These are phyloP conservation scores for Pseudopleuronectes americanus DNA, from an alignment of 2,797 vertebrate genomes.

Conservation along the genomic window DNA sequence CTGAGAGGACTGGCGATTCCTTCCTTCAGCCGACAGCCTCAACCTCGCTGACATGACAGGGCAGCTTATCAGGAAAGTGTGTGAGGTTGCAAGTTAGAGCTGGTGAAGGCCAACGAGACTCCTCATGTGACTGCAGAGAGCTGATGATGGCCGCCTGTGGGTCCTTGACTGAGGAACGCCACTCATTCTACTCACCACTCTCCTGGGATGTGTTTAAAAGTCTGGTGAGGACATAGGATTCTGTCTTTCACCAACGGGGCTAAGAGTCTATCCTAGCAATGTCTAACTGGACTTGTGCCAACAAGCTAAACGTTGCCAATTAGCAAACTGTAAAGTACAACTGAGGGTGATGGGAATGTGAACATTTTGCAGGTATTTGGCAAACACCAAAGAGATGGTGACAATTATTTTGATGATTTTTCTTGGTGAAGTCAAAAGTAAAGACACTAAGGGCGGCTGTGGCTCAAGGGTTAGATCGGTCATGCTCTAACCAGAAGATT, in stretches of 20 bases:
- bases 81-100: conserved; percentile 57
- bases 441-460: no score
- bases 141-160: conserved; percentile 32
- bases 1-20: conserved; percentile 41
- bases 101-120: conserved; percentile 56
- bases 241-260: not conserved
- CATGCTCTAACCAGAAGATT: no score
- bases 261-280: no score
- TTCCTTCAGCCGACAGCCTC: conserved; percentile 43
- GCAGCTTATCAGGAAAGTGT: conserved; percentile 63
- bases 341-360: not conserved
- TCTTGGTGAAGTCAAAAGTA: no score
- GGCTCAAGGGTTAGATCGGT: no score
- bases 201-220: conserved; percentile 9
- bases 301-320: no score
- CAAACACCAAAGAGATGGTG: no score
- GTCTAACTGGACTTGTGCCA: no score
- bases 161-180: conserved; percentile 46
- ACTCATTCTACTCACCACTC: conserved; percentile 18
- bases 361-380: not conserved
- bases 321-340: no score
- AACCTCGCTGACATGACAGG: conserved; percentile 71
- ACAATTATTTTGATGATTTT: no score
- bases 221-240: not conserved
- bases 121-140: conserved; percentile 45